phyloP scores from a whole-genome alignment of 2,113 vertebrate species.

The Mystacornis crossleyi region DNA sequence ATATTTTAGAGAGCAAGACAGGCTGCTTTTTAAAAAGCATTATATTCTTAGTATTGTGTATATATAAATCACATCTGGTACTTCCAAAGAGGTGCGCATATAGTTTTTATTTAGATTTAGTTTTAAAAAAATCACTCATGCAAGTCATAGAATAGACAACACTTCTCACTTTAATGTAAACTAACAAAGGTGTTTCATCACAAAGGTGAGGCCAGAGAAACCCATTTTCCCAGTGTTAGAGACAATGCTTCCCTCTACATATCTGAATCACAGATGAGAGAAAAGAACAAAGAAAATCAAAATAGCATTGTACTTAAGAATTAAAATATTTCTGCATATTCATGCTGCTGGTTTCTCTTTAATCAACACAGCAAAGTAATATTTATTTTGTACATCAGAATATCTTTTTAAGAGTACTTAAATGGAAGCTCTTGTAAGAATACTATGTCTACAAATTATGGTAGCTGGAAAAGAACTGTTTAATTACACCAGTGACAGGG shows the following conservation, averaged over 20 bases:
- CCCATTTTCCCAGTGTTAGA: not conserved
- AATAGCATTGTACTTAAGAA: not conserved
- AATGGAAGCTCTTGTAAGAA: not conserved
- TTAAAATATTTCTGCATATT: not conserved
- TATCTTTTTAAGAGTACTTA: not conserved
- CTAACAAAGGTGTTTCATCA: not conserved
- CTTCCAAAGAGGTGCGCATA: not conserved
- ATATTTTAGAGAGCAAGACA: not conserved
- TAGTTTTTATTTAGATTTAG: too few relatives aligned
- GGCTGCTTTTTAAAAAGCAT: not conserved
- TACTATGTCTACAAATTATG: not conserved
- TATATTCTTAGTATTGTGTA: not conserved
- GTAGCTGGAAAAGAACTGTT: not conserved
- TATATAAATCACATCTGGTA: not conserved
- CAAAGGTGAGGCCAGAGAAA: not conserved
- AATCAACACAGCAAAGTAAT: not conserved
- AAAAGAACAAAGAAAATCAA: slow-evolving; percentile 17
- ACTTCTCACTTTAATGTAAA: not conserved
- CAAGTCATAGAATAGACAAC: not conserved
- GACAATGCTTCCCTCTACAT: not conserved
- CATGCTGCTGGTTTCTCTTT: not conserved
- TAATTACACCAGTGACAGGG: not conserved
- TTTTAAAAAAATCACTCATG: too few relatives aligned
- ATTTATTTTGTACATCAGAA: not conserved
- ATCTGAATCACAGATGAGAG: not conserved